Evolutionary conservation across 2,797 vertebrate genomes (phyloP), one percentile per base, ranked within the genome.

Genomic region (Lagocephalus sceleratus): DNA sequence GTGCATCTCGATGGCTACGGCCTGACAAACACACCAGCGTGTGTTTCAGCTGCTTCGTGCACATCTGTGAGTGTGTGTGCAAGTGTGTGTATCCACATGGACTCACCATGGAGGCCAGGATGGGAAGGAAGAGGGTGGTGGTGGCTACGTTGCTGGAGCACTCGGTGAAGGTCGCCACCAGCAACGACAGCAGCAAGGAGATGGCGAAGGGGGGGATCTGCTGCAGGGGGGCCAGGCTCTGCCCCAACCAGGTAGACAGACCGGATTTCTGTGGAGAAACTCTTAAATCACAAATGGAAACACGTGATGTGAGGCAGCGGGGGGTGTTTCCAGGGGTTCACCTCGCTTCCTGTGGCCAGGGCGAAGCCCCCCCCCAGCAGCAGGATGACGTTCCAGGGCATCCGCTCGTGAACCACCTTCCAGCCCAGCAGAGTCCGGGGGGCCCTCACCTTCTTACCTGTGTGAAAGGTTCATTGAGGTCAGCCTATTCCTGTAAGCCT

Each of bases 141-240:
- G 96, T 96, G 75, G 96, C 93, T 3, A 93, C 94, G 1, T 98
- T 98, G 83, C 95, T 98, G 80, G 94, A 87, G 75, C 93, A 97
- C 73, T 98, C 95, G 0, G 96, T 98, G 89, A 98, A 94, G 11
- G 69, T 77, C 12, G 93, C 94, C 11, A 96, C 17, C 44, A 96
- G 63, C 46, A 98, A 66, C 35, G 78, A 90, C 25, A 98, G 53
- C 11, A 97, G 22, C 7, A 97, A 0, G 0, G 78, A 85, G 2
- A 92, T 95, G 69, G 92, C 93, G 0, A 82, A 77, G 0, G 79
- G 29, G 0, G 95, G 93, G 42, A 98, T 85, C 0, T 0, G 29
- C 81, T 94, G 0, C 64, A 97, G 85, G 0, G 95, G 94, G 0
- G 89, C 65, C 60, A 98, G 75, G 12, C 89, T 89, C 0, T 46